These are phyloP conservation scores for Timandra comae DNA, from an alignment of 2,888 invertebrate genomes.

Conservation along the genomic window DNA sequence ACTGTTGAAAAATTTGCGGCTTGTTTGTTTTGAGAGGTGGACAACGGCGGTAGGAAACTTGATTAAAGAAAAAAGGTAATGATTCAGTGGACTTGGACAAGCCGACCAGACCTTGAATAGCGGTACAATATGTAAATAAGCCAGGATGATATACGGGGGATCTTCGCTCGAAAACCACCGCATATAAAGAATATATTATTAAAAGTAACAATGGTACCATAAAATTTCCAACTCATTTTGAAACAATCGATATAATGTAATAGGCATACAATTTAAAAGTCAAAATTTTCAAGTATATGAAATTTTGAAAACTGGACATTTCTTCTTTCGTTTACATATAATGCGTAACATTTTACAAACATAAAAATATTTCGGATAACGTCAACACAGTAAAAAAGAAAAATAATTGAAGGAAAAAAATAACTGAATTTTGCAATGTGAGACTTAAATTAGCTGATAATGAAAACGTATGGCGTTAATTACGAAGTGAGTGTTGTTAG, in stretches of 20 bases:
- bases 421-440: slow-evolving; percentile 24
- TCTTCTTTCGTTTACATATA: slow-evolving; percentile 14
- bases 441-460: slow-evolving; percentile 43
- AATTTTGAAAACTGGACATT: slow-evolving; percentile 16
- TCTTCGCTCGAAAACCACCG: slow-evolving; percentile 39
- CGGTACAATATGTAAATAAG: slow-evolving; percentile 67
- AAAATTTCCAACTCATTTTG: slow-evolving; percentile 28
- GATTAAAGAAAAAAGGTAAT: slow-evolving; percentile 62
- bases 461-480: slow-evolving; percentile 49
- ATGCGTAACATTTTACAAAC: slow-evolving; percentile 13
- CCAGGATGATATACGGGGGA: slow-evolving; percentile 44
- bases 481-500: slow-evolving; percentile 61
- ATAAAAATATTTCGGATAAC: slow-evolving; percentile 15
- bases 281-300: slow-evolving; percentile 20
- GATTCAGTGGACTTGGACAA: slow-evolving; percentile 52
- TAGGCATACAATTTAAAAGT: slow-evolving; percentile 20
- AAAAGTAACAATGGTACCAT: slow-evolving; percentile 39
- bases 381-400: slow-evolving; percentile 13
- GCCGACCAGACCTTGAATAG: slow-evolving; percentile 52
- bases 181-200: slow-evolving; percentile 40
- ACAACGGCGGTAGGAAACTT: slow-evolving; percentile 54
- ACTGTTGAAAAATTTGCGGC: slow-evolving; percentile 36
- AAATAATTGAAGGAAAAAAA: slow-evolving; percentile 21
- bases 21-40: slow-evolving; percentile 62
- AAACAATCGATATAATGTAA: slow-evolving; percentile 25